Evolutionary conservation across 2,113 vertebrate species (phyloP), one percentile per base, ranked within the genome.

Genomic region (Gadus chalcogrammus): DNA sequence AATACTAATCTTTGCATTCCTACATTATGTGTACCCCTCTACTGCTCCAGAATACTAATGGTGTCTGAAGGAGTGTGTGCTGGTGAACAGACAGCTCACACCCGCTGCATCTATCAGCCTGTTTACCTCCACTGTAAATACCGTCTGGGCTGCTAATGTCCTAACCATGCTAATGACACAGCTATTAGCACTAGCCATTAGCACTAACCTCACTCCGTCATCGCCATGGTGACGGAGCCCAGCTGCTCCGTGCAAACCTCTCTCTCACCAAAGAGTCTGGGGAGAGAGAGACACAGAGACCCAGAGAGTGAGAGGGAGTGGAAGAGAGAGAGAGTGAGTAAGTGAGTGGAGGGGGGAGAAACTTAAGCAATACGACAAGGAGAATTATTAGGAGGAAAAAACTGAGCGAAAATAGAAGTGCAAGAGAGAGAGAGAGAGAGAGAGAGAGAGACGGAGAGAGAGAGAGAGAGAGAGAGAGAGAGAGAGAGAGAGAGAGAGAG

Each of bases 101-200:
- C 89, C 93, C 91, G 94, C 94, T 93, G 86, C 96, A 99, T 99
- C 97, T 96, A 99, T 99, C 97, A 98, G 96, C 94, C 95, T 97
- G 97, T 99, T 99, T 98, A 98, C 97, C 96, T 97, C 96, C 98
- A 99, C 97, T 98, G 96, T 98, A 99, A 99, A 99, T 98, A 99
- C 97, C 97, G 97, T 99, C 97, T 99, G 97, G 98, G 96, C 95
- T 94, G 89, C 94, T 98, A 99, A 99, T 99, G 97, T 98, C 94
- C 95, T 98, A 98, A 98, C 97, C 96, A 99, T 98, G 94, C 97
- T 99, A 98, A 99, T 98, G 96, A 98, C 94, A 92, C 96, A 96
- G 95, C 97, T 96, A 96, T 99, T 99, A 98, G 93, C 95, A 94
- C 94, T 93, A 93, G 95, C 95, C 92, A 96, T 98, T 96, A 97